Evolutionary conservation across 2,797 vertebrate species (phyloP).

Genomic region (Pipistrellus pipistrellus): DNA sequence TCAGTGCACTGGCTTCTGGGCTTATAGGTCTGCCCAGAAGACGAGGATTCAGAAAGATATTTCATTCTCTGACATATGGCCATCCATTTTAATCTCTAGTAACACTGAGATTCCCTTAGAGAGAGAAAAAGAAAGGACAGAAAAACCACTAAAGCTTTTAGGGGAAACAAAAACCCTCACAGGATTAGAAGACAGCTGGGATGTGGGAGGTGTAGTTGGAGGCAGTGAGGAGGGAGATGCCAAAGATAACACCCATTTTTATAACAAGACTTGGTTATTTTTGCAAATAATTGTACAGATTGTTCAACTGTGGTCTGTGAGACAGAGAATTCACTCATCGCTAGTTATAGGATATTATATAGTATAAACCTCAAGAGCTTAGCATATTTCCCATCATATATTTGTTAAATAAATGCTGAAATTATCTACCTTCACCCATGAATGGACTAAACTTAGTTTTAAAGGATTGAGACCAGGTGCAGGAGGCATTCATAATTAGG

Average conservation of each 20-base stretch:
- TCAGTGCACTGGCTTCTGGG: background rate
- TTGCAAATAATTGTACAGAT: slow-evolving; percentile 73
- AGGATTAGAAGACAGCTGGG: slow-evolving; percentile 78
- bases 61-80: slow-evolving; percentile 60
- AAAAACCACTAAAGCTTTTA: slow-evolving; percentile 48
- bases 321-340: slow-evolving; percentile 56
- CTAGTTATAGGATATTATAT: slow-evolving; percentile 42
- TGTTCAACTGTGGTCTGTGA: slow-evolving; percentile 68
- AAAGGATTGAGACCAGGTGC: slow-evolving; percentile 57
- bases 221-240: slow-evolving; percentile 50
- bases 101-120: slow-evolving; percentile 69
- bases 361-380: slow-evolving; percentile 56
- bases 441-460: slow-evolving; percentile 66
- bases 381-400: slow-evolving; percentile 43
- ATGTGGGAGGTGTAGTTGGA: slow-evolving; percentile 74
- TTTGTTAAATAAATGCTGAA: slow-evolving; percentile 58
- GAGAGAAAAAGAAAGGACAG: slow-evolving; percentile 69
- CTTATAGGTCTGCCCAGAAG: slow-evolving; percentile 26
- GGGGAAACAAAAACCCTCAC: slow-evolving; percentile 44
- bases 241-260: slow-evolving; percentile 72
- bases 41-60: background rate
- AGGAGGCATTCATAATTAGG: slow-evolving; percentile 56
- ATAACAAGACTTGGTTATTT: slow-evolving; percentile 74
- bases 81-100: slow-evolving; percentile 50
- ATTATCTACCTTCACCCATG: slow-evolving; percentile 57